These are phyloP conservation scores for Crotalus tigris DNA, from an alignment of 2,113 vertebrate genomes.

Conservation along the genomic window DNA sequence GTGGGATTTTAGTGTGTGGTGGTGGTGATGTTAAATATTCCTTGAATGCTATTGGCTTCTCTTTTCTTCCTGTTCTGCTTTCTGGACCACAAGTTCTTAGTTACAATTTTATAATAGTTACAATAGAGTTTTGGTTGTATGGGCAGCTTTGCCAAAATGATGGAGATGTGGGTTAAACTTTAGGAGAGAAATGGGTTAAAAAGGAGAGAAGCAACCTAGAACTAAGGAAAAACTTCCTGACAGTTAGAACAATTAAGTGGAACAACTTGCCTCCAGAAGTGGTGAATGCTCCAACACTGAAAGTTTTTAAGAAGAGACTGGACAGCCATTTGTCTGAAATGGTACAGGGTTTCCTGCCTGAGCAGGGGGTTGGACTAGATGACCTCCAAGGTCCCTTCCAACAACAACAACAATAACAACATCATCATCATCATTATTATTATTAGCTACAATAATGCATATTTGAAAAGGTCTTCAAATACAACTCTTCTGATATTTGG, in stretches of 20 bases:
- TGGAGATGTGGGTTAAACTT: neutral
- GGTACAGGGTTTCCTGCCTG: too few species aligned
- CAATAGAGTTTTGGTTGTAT: neutral
- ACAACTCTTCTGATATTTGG: neutral
- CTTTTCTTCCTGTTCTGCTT: neutral
- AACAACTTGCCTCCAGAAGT: too few species aligned
- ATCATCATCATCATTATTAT: too few species aligned
- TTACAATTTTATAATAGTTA: neutral
- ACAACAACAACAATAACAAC: too few species aligned
- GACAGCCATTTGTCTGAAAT: too few species aligned
- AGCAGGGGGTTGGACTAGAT: too few species aligned
- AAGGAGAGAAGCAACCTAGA: too few species aligned
- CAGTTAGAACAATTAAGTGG: too few species aligned
- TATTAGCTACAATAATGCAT: neutral
- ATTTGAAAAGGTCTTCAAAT: neutral
- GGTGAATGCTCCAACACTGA: too few species aligned
- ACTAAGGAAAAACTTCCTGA: too few species aligned
- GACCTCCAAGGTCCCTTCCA: too few species aligned
- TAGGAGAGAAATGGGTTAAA: neutral
- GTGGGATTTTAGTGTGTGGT: neutral
- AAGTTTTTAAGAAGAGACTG: too few species aligned
- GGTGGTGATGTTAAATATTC: neutral
- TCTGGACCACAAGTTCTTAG: neutral
- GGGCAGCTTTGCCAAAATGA: neutral
- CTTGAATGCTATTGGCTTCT: neutral